Conservation (phyloP, 2,797 vertebrate genomes). For the Sebastes glaucus region DNA sequence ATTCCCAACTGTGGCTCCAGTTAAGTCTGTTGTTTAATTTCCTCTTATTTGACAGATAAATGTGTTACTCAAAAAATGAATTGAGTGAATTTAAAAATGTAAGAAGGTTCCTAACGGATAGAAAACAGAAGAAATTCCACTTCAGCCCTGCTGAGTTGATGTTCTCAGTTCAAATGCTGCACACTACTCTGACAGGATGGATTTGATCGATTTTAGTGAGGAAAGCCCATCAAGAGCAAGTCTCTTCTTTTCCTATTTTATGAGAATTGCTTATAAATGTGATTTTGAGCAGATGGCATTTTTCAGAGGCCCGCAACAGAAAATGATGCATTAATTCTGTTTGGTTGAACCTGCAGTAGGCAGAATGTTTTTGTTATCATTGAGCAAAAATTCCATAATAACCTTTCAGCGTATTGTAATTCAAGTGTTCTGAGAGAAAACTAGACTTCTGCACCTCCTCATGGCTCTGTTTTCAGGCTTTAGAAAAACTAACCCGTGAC, state of each 20-base stretch:
- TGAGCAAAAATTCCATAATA: no score
- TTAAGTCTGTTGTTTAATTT: background rate
- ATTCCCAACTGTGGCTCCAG: background rate
- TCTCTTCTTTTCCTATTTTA: background rate
- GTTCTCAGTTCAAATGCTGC: background rate
- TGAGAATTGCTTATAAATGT: background rate
- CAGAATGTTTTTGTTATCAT: no score
- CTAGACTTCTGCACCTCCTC: no score
- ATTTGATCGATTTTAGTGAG: background rate
- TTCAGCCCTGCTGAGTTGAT: background rate
- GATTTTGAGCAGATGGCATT: background rate
- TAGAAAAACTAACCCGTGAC: fast-evolving
- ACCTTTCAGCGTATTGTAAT: no score
- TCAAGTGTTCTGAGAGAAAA: no score
- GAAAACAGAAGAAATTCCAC: background rate
- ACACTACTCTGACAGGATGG: background rate
- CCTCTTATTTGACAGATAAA: background rate
- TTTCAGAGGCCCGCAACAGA: background rate
- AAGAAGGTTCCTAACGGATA: background rate
- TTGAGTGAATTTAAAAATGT: background rate
- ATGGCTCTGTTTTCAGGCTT: no score
- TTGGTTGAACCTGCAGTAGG: background rate
- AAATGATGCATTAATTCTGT: background rate
- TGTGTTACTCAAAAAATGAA: background rate
- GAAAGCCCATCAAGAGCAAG: background rate